These are phyloP conservation scores for Ceryle rudis DNA, from an alignment of 2,797 vertebrate species.

Conservation along the genomic window DNA sequence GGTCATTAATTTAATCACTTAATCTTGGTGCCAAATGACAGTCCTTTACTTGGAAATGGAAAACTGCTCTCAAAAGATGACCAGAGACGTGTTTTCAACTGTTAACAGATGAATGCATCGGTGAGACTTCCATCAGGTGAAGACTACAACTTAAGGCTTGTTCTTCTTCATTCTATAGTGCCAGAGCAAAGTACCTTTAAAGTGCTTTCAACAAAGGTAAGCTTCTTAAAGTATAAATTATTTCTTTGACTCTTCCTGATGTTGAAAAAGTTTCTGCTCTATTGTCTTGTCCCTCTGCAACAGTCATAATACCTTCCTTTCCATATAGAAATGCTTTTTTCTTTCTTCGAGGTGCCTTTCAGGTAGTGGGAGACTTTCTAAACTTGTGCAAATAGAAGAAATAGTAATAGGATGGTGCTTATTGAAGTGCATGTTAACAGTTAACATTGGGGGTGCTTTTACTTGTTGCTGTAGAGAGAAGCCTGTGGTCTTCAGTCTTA, in stretches of 20 bases:
- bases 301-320: not conserved
- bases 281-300: not conserved
- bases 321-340: not conserved
- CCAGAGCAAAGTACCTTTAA: constrained; percentile 92
- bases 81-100: constrained; percentile 12
- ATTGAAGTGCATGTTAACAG: not conserved
- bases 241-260: not conserved
- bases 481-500: not conserved
- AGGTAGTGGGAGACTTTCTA: not conserved
- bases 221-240: constrained; percentile 14
- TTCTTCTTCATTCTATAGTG: constrained; percentile 88
- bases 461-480: not conserved
- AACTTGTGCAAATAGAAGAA: not conserved
- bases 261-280: not conserved
- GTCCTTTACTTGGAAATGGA: not conserved
- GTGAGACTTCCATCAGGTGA: constrained; percentile 88
- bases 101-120: constrained; percentile 83
- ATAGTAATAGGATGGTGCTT: not conserved
- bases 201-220: constrained; percentile 95
- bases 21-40: not conserved
- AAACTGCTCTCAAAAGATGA: not conserved
- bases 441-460: not conserved
- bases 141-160: constrained; percentile 85
- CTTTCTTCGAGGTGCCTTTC: not conserved
- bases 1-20: constrained; percentile 12